A percentile compares a stretch with the other conserved stretches of the same genome.
Conservation (phyloP, 2,113 vertebrate species). For the Taurulus bubalis region DNA sequence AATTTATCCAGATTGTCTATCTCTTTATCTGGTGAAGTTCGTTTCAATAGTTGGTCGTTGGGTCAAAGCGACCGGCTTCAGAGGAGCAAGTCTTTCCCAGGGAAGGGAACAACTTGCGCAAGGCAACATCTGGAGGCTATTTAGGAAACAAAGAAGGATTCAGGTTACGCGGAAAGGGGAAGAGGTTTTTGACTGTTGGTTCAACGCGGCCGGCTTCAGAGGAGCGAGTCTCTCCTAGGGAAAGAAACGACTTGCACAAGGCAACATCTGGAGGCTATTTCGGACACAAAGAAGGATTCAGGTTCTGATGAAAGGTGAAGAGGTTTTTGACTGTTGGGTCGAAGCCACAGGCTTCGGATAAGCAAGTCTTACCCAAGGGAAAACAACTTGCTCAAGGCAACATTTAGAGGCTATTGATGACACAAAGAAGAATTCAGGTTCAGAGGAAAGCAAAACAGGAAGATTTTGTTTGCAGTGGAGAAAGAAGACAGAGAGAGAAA, state of each 20-base stretch:
- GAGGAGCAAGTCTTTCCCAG: slow-evolving; percentile 30
- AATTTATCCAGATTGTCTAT: slow-evolving; percentile 33
- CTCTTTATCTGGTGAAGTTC: slow-evolving; percentile 2
- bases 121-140: slow-evolving; percentile 35
- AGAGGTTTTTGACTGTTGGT: slow-evolving; percentile 28
- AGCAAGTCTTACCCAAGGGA: slow-evolving; percentile 20
- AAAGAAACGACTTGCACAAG: neutral
- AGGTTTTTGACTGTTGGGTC: slow-evolving; percentile 24
- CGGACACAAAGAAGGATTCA: slow-evolving; percentile 21
- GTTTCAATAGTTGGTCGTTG: slow-evolving; percentile 16
- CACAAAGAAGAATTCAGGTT: slow-evolving; percentile 28
- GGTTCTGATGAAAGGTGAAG: slow-evolving; percentile 36
- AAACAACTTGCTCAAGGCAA: neutral
- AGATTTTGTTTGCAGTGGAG: slow-evolving; percentile 23
- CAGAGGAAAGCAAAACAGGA: slow-evolving; percentile 39
- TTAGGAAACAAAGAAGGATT: slow-evolving; percentile 19
- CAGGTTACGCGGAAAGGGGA: slow-evolving; percentile 33
- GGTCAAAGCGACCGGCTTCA: slow-evolving; percentile 28
- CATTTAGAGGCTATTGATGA: slow-evolving; percentile 26
- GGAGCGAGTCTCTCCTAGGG: slow-evolving; percentile 21
- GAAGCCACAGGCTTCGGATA: slow-evolving; percentile 25
- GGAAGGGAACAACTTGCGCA: neutral
- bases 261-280: slow-evolving; percentile 34
- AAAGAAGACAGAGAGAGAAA: slow-evolving; percentile 18
- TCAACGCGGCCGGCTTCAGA: slow-evolving; percentile 27